Conservation (phyloP, 2,888 invertebrate genomes). For the Odontothrips loti region DNA sequence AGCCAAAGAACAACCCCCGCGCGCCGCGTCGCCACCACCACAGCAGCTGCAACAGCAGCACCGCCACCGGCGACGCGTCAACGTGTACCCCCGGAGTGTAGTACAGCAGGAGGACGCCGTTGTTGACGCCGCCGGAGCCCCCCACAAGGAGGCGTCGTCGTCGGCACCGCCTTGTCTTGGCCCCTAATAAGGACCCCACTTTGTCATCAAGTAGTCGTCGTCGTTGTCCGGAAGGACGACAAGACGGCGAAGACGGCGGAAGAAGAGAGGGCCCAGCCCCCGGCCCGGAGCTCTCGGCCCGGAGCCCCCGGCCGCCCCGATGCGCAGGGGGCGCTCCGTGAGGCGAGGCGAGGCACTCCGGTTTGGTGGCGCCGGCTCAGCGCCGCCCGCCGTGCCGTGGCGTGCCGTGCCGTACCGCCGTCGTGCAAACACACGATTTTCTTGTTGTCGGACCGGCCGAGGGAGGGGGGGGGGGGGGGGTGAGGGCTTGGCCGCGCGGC, state of each 20-base stretch:
- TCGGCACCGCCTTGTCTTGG: no score
- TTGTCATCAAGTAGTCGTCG: constrained; percentile 17
- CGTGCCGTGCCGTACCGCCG: background rate
- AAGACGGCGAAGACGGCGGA: no score
- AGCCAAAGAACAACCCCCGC: no score
- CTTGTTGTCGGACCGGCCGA: background rate
- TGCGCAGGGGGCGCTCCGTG: constrained; percentile 5
- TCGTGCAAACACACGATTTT: background rate
- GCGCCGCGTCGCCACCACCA: no score
- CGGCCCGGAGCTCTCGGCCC: background rate
- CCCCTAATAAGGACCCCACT: constrained; percentile 28
- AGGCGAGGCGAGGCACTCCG: background rate
- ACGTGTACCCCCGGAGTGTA: no score
- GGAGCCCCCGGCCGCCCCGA: constrained; percentile 20
- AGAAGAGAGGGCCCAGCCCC: background rate
- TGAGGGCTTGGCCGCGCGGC: background rate
- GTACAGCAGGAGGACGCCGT: no score
- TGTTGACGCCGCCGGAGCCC: no score
- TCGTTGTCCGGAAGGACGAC: constrained; percentile 21
- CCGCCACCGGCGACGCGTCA: no score
- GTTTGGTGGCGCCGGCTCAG: background rate
- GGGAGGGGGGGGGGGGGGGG: background rate
- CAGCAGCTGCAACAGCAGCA: no score
- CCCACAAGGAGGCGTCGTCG: no score
- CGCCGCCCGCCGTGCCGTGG: background rate